phyloP scores from a whole-genome alignment of 2,797 vertebrate genomes.

The Orestias chungarensis region DNA sequence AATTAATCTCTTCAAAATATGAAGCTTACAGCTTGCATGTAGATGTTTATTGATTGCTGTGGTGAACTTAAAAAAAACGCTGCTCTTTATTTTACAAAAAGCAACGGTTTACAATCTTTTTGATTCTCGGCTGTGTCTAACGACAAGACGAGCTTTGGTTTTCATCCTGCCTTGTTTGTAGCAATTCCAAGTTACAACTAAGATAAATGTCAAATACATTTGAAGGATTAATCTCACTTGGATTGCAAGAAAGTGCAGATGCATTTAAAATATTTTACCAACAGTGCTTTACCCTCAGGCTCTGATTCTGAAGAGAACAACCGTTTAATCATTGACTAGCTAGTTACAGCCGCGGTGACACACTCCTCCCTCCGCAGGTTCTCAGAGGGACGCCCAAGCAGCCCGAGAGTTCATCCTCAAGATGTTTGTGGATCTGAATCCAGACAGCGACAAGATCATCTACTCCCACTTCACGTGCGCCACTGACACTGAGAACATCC shows the following conservation, averaged over 20 bases:
- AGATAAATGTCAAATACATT: background rate
- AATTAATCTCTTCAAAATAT: too few relatives aligned
- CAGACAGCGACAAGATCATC: constrained; percentile 98
- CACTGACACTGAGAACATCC: constrained; percentile 97
- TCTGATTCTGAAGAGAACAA: background rate
- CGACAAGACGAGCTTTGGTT: too few relatives aligned
- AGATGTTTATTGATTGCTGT: too few relatives aligned
- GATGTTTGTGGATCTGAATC: constrained; percentile 98
- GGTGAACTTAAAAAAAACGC: too few relatives aligned
- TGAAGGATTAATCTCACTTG: background rate
- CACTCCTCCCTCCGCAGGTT: constrained; percentile 73
- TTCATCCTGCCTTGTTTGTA: background rate
- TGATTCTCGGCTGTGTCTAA: background rate
- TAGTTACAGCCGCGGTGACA: background rate
- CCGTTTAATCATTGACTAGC: background rate
- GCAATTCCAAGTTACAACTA: background rate
- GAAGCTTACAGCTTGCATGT: too few relatives aligned
- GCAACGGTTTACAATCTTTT: too few relatives aligned
- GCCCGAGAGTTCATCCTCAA: constrained; percentile 95
- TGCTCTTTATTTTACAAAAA: too few relatives aligned
- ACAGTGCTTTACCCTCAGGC: background rate
- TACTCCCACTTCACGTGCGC: constrained; percentile 98
- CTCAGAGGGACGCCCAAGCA: constrained; percentile 91
- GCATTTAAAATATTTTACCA: background rate
- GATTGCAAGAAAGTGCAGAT: background rate